Percentiles rank a stretch among this genome's conserved stretches.
phyloP scores from a whole-genome alignment of 37 sponge, comb jelly and placozoan genomes.

The Dysidea cf. avara region DNA sequence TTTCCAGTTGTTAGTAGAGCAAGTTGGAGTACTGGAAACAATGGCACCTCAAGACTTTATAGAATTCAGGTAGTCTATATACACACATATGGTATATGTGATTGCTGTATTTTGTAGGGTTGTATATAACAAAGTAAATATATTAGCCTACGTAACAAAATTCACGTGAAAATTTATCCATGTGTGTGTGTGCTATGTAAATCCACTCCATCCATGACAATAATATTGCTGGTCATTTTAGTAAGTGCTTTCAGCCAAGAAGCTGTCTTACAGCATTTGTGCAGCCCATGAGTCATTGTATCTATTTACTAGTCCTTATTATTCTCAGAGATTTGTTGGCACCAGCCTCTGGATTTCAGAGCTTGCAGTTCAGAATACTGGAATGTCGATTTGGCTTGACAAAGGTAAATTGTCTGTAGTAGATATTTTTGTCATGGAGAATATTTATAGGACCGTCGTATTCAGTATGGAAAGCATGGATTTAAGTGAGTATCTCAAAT shows the following conservation, averaged over 20 bases:
- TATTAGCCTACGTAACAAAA: too few relatives aligned
- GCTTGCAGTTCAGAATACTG: conserved; percentile 54
- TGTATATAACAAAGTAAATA: too few relatives aligned
- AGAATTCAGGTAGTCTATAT: conserved; percentile 28
- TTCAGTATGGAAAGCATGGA: conserved; percentile 1
- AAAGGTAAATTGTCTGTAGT: background rate
- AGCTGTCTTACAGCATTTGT: too few relatives aligned
- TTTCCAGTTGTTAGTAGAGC: conserved; percentile 34
- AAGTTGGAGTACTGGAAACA: conserved; percentile 53
- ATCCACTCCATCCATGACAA: too few relatives aligned
- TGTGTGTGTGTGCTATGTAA: too few relatives aligned
- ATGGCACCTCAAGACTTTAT: conserved; percentile 63
- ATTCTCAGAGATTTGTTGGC: conserved; percentile 34
- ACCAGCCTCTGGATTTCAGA: conserved; percentile 70
- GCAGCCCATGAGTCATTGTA: too few relatives aligned
- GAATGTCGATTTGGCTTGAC: conserved; percentile 46
- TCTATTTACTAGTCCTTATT: too few relatives aligned
- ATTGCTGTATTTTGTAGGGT: background rate
- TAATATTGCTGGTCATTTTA: too few relatives aligned
- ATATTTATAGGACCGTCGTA: background rate
- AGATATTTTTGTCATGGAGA: too few relatives aligned
- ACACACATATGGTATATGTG: background rate
- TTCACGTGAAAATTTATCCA: too few relatives aligned
- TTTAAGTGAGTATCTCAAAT: conserved; percentile 8
- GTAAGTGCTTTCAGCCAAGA: too few relatives aligned